Conservation (phyloP, 2,113 vertebrate species). For the Campylomormyrus tamandua region DNA sequence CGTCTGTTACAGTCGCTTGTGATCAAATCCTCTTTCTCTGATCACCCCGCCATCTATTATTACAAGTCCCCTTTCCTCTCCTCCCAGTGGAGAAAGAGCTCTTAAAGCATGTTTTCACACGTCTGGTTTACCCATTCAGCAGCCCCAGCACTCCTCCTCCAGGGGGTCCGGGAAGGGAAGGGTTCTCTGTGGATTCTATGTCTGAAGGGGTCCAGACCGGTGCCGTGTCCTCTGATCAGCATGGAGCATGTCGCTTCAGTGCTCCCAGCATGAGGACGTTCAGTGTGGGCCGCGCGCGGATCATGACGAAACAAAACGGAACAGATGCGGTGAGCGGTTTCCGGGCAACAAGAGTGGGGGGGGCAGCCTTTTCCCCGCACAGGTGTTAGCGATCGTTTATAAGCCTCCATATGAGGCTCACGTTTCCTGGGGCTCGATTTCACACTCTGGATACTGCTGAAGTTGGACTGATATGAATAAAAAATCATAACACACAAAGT, state of each 20-base stretch:
- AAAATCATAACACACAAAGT: not conserved
- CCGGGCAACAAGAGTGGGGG: not conserved
- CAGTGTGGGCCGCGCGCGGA: not conserved
- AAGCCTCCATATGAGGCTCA: not conserved
- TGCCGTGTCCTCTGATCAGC: not conserved
- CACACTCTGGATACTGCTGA: not conserved
- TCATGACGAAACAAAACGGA: not conserved
- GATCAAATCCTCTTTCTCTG: slow-evolving; percentile 21
- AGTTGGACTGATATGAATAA: not conserved
- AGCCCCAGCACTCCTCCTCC: not conserved
- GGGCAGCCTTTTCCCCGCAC: not conserved
- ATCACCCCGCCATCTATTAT: not conserved
- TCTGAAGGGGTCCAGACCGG: not conserved
- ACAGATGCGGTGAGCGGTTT: not conserved
- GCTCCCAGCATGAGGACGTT: not conserved
- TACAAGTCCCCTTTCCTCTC: not conserved
- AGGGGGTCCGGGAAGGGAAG: too few relatives aligned
- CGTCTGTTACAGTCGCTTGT: slow-evolving; percentile 40
- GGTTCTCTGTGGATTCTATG: not conserved
- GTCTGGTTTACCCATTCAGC: not conserved
- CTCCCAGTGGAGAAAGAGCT: not conserved
- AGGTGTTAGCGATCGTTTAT: not conserved
- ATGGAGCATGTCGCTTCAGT: not conserved
- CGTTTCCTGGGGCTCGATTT: not conserved
- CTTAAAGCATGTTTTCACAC: not conserved